Evolutionary conservation across 2,888 invertebrate genomes (phyloP), one percentile per base, ranked within the genome.

Genomic region (Philereme transversata): DNA sequence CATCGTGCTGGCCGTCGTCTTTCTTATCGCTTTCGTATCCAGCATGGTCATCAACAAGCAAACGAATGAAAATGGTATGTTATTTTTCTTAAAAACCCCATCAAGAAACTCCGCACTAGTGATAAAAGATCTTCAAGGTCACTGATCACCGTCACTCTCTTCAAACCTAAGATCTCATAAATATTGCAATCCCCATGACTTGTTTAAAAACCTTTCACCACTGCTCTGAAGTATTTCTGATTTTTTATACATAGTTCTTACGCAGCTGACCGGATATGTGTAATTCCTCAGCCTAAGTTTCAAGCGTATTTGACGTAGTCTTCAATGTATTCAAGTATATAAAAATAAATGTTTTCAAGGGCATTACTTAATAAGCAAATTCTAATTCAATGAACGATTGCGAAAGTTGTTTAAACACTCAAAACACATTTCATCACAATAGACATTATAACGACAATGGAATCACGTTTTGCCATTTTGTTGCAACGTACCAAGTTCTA

Each of bases 11-110:
- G 90, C 90, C 10, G 71, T 85, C 36, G 86, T 84, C 7, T 90
- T 90, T 70, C 74, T 88, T 7, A 79, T 84, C 8, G 90, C 91
- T 8, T 90, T 90, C 75, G 73, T 90, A 43, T 78, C 83, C 58
- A 84, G 82, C 33, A 72, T 84, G 56, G 41, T 59, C 2, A 70
- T 87, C 34, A 68, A 84, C 56, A 76, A 78, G 8, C 65, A 74
- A 5, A 66, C 79, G 5, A 58, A 78, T 7, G 78, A 82, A 57
- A 79, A 74, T 58, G 88, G 90, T 88, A 73, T 83, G 81, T 60
- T 46, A 22, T 33, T 5, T 44, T n/a, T 5, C 3, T 34, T 44
- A 33, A 35, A 43, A 11, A 45, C 11, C 4, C 22, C n/a, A 35
- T 34, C n/a, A n/a, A 47, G 34, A 46, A 22, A 22, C 46, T 46